Conservation (phyloP, 2,797 vertebrate species). For the Cryptoblepharus egeriae region DNA sequence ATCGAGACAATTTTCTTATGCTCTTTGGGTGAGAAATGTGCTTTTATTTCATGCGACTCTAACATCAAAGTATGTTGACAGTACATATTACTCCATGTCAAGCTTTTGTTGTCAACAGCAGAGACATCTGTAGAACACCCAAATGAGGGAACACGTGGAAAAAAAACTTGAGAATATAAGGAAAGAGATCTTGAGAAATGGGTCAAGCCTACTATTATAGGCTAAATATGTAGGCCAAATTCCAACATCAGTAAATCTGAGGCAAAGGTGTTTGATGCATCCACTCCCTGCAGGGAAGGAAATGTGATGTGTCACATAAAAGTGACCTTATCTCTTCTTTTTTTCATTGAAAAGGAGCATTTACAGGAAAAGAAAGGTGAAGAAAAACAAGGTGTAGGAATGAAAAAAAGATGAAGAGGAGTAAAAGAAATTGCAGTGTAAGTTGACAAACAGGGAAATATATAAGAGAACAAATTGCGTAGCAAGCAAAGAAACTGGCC, state of each 20-base stretch:
- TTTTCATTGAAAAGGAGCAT: not conserved
- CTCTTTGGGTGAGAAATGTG: not conserved
- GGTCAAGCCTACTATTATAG: slow-evolving; percentile 25
- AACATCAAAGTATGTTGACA: not conserved
- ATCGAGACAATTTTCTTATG: no score
- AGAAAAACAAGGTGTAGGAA: not conserved
- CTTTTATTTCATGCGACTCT: not conserved
- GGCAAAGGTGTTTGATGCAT: slow-evolving; percentile 38
- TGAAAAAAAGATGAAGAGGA: slow-evolving; percentile 25
- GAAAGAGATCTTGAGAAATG: slow-evolving; percentile 5
- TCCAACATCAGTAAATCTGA: slow-evolving; percentile 31
- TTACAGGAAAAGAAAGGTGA: slow-evolving; percentile 29
- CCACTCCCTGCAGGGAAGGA: not conserved
- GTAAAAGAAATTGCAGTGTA: not conserved
- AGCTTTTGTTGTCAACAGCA: not conserved
- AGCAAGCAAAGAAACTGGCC: not conserved
- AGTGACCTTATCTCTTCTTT: not conserved
- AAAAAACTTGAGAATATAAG: slow-evolving; percentile 21
- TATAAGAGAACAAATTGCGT: not conserved
- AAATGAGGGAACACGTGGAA: slow-evolving; percentile 23
- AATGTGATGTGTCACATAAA: slow-evolving; percentile 11
- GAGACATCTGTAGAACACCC: slow-evolving; percentile 32
- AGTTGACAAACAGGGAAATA: not conserved
- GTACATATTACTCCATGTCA: not conserved
- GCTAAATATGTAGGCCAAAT: not conserved